A percentile compares a stretch with the other conserved stretches of the same genome.
Evolutionary conservation across 2,888 invertebrate species (phyloP).

Genomic region (Orchestes rusci): DNA sequence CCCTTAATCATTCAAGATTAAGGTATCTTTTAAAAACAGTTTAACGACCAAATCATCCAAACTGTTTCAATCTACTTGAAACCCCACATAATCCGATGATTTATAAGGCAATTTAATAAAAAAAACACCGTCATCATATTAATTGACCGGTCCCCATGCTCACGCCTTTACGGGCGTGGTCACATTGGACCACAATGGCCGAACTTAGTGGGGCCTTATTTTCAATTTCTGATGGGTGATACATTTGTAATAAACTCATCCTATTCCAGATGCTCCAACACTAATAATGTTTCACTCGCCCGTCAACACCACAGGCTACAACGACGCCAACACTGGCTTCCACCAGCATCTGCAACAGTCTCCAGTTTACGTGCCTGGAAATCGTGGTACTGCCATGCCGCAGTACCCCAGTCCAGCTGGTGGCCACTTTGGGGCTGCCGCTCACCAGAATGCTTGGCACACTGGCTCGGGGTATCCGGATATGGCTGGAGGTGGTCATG

Average conservation of each 20-base stretch:
- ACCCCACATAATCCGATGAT: no score
- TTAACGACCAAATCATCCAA: no score
- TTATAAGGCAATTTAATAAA: no score
- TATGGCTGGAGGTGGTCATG: slow-evolving; percentile 44
- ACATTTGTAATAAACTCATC: neutral
- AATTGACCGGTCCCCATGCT: no score
- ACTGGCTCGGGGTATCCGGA: slow-evolving; percentile 39
- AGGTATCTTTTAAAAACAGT: no score
- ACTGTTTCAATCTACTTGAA: no score
- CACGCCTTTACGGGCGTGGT: no score
- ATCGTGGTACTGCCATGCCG: slow-evolving; percentile 44
- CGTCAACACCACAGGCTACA: slow-evolving; percentile 37
- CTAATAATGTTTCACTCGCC: slow-evolving; percentile 42
- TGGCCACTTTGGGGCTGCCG: slow-evolving; percentile 37
- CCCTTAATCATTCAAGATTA: no score
- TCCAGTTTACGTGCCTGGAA: slow-evolving; percentile 60
- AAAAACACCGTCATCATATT: no score
- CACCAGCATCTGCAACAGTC: slow-evolving; percentile 47
- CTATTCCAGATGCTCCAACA: slow-evolving; percentile 18
- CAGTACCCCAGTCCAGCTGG: slow-evolving; percentile 45
- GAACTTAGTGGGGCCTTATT: no score
- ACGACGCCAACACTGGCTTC: slow-evolving; percentile 38
- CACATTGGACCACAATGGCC: no score
- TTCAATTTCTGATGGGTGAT: no score
- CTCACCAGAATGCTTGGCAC: slow-evolving; percentile 35